Evolutionary conservation across 2,888 invertebrate genomes (phyloP).

Genomic region (Synanthedon vespiformis): DNA sequence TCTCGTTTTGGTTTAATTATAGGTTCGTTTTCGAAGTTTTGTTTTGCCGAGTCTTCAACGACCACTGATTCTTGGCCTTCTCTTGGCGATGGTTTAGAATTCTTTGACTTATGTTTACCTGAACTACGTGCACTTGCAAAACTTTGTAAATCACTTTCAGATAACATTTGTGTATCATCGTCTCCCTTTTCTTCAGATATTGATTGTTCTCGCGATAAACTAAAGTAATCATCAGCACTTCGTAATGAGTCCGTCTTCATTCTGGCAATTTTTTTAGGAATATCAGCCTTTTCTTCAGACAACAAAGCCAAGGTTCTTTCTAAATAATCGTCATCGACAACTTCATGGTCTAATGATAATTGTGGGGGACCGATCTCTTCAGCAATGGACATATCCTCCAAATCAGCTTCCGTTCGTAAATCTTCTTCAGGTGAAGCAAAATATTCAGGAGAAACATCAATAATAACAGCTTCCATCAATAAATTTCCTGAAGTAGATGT

Average conservation of each 20-base stretch:
- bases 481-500: slow-evolving; percentile 89
- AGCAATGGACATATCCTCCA: slow-evolving; percentile 86
- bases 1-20: slow-evolving; percentile 30
- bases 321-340: slow-evolving; percentile 67
- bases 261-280: slow-evolving; percentile 71
- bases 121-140: slow-evolving; percentile 77
- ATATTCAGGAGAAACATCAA: slow-evolving; percentile 88
- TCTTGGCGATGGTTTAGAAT: slow-evolving; percentile 35
- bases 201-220: slow-evolving; percentile 72
- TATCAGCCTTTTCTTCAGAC: slow-evolving; percentile 65
- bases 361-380: slow-evolving; percentile 74
- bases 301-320: slow-evolving; percentile 56
- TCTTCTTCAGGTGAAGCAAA: slow-evolving; percentile 85
- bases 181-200: slow-evolving; percentile 71
- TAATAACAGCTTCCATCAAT: slow-evolving; percentile 91
- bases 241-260: slow-evolving; percentile 75
- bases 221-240: slow-evolving; percentile 75
- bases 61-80: slow-evolving; percentile 43
- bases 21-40: slow-evolving; percentile 16
- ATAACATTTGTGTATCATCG: slow-evolving; percentile 68
- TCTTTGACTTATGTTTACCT: slow-evolving; percentile 49
- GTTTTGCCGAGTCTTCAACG: slow-evolving; percentile 29
- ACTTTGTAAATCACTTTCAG: slow-evolving; percentile 74
- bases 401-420: slow-evolving; percentile 85
- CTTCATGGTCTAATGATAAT: slow-evolving; percentile 62